phyloP scores from a whole-genome alignment of 2,888 invertebrate species.

The Xestia sexstrigata region DNA sequence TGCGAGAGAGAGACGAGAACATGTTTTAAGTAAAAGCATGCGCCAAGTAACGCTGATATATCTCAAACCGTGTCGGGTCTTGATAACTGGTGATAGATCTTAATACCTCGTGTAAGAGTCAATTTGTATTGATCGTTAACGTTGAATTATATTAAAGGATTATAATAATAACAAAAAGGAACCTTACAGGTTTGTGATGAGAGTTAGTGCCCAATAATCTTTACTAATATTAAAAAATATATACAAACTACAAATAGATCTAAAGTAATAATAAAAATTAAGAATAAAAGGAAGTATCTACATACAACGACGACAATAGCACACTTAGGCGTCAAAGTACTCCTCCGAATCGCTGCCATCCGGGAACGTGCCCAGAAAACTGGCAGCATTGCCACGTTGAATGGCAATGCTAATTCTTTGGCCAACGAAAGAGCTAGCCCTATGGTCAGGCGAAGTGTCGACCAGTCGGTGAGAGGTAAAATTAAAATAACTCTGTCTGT shows the following conservation, averaged over 20 bases:
- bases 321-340: no score
- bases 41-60: background rate
- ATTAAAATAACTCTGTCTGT: background rate
- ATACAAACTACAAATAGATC: no score
- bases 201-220: background rate
- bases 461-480: background rate
- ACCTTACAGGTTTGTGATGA: conserved; percentile 34
- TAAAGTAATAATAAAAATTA: background rate
- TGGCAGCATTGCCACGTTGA: background rate
- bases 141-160: background rate
- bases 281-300: background rate
- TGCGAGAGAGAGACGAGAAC: background rate
- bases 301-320: background rate
- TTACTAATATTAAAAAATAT: conserved; percentile 6
- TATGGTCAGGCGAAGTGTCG: background rate
- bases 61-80: background rate
- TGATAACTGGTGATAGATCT: background rate
- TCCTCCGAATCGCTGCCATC: background rate
- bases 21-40: background rate
- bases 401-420: background rate
- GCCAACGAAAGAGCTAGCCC: background rate
- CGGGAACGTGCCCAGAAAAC: background rate
- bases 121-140: background rate
- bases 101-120: background rate
- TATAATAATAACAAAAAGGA: conserved; percentile 14